Evolutionary conservation across 2,113 vertebrate species (phyloP).

Genomic region (Ascaphus truei): DNA sequence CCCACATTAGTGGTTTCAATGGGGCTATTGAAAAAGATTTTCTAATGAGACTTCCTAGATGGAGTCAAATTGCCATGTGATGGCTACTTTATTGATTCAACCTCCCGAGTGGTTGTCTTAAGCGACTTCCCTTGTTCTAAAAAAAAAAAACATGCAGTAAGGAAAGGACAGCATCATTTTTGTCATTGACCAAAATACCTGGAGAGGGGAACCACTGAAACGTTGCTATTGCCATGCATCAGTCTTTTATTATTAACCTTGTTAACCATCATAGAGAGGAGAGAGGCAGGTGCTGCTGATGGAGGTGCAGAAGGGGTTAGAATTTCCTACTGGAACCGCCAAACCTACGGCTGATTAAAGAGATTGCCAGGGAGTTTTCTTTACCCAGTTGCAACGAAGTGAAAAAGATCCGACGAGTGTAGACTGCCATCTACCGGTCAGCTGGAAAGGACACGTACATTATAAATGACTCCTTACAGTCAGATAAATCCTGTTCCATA

Average conservation of each 20-base stretch:
- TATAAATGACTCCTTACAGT: no score
- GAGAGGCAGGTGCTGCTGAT: neutral
- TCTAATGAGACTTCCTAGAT: neutral
- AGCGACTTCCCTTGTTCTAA: neutral
- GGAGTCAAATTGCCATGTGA: neutral
- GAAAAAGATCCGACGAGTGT: neutral
- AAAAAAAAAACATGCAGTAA: neutral
- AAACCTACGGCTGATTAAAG: constrained; percentile 3
- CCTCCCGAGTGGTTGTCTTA: neutral
- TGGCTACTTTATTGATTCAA: neutral
- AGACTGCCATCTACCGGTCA: constrained; percentile 32
- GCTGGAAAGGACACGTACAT: no score
- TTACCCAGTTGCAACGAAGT: neutral
- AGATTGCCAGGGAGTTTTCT: neutral
- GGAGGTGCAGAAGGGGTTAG: neutral
- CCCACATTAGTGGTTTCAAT: no score
- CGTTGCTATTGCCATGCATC: neutral
- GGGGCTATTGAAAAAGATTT: neutral
- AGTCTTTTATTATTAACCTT: constrained; percentile 19
- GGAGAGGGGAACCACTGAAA: neutral
- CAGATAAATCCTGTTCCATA: no score
- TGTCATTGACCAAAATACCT: constrained; percentile 18
- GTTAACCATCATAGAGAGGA: constrained; percentile 13
- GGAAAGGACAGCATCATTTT: neutral
- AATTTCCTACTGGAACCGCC: neutral